These are phyloP conservation scores for Heterodera schachtii DNA, from an alignment of 1,140 invertebrate species.

Conservation along the genomic window DNA sequence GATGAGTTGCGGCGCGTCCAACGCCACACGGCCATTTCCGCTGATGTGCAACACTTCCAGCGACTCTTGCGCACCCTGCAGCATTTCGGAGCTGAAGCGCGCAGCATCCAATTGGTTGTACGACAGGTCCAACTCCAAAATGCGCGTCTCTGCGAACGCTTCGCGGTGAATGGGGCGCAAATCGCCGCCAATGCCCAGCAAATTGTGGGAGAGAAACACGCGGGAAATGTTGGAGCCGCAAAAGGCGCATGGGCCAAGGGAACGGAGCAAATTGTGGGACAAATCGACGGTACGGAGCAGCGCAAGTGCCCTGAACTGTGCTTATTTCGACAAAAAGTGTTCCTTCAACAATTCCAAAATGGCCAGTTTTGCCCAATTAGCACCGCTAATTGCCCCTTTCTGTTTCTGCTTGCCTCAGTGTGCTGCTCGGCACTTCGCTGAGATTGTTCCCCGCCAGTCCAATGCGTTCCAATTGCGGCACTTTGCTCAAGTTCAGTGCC, in stretches of 20 bases:
- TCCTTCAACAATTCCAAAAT: no score
- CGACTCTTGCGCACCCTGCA: slow-evolving; percentile 49
- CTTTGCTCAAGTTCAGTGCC: slow-evolving; percentile 35
- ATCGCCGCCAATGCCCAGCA: slow-evolving; percentile 45
- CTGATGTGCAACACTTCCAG: slow-evolving; percentile 51
- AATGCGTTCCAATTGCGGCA: slow-evolving; percentile 45
- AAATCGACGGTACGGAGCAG: slow-evolving; percentile 50
- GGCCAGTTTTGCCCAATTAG: no score
- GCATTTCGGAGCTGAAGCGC: slow-evolving; percentile 51
- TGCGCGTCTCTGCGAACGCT: slow-evolving; percentile 52
- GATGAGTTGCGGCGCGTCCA: slow-evolving; percentile 32
- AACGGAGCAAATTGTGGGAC: slow-evolving; percentile 39
- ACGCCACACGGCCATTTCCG: slow-evolving; percentile 38
- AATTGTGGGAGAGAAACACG: slow-evolving; percentile 46
- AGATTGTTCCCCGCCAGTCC: slow-evolving; percentile 58
- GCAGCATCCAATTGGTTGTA: slow-evolving; percentile 50
- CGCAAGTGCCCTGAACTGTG: slow-evolving; percentile 33
- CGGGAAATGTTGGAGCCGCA: slow-evolving; percentile 52
- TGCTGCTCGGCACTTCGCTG: slow-evolving; percentile 46
- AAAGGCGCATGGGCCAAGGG: slow-evolving; percentile 51
- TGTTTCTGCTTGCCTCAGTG: slow-evolving; percentile 21
- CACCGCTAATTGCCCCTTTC: background rate
- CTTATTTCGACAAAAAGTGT: background rate
- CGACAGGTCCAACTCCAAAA: slow-evolving; percentile 54
- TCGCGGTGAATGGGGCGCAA: slow-evolving; percentile 45